A percentile compares a stretch with the other conserved stretches of the same genome.
phyloP scores from a whole-genome alignment of 2,113 vertebrate species.

The Peromyscus polionotus region DNA sequence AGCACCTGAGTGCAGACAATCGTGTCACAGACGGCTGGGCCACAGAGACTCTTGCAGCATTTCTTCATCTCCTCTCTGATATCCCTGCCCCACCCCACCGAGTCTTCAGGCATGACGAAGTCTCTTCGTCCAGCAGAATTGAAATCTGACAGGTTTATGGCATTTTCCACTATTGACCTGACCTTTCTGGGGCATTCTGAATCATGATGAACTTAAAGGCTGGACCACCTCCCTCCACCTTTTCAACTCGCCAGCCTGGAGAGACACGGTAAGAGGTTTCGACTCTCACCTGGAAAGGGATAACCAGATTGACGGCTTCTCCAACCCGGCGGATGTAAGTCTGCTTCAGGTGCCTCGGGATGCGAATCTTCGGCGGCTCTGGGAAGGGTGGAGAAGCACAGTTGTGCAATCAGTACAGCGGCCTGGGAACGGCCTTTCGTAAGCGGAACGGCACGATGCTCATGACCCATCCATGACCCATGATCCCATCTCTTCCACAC shows the following conservation, averaged over 20 bases:
- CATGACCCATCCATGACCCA: too few species aligned
- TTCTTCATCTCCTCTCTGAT: neutral
- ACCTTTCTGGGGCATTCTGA: neutral
- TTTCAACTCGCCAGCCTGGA: neutral
- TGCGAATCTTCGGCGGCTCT: conserved; percentile 97
- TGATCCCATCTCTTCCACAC: neutral
- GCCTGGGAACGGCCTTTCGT: neutral
- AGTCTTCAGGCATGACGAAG: neutral
- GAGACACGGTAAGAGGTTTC: neutral
- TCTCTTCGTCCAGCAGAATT: neutral
- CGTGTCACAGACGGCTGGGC: neutral
- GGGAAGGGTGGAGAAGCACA: conserved; percentile 31
- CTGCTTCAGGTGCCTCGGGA: conserved; percentile 97
- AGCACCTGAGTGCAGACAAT: neutral
- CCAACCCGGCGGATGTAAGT: conserved; percentile 96
- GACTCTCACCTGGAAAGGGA: conserved; percentile 95
- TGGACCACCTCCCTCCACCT: neutral
- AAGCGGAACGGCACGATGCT: accelerated
- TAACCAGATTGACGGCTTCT: conserved; percentile 97
- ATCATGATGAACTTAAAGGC: neutral
- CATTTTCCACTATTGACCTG: neutral
- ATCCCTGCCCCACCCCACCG: neutral
- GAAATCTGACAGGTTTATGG: neutral
- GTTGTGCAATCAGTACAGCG: neutral
- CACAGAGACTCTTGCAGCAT: neutral